A percentile compares a stretch with the other conserved stretches of the same genome.
Evolutionary conservation across 2,888 invertebrate genomes (phyloP).

Genomic region (Parnassius glacialis): DNA sequence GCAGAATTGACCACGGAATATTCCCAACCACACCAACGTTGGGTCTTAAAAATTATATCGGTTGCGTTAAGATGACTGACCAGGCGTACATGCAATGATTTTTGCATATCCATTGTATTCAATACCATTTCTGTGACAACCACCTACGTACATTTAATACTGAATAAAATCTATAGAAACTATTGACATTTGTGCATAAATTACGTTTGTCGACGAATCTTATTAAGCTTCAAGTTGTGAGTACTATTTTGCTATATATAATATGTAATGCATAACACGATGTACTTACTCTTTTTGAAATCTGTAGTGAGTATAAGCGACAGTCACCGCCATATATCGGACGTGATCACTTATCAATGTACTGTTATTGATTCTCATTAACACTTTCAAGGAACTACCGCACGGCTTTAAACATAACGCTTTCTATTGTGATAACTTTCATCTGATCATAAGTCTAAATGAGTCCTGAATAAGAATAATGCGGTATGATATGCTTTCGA

Average conservation of each 20-base stretch:
- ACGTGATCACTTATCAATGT: constrained; percentile 26
- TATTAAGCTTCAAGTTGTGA: constrained; percentile 16
- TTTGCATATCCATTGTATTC: not conserved
- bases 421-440: constrained; percentile 28
- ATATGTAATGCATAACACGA: constrained; percentile 27
- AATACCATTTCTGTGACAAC: not conserved
- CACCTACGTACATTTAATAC: not conserved
- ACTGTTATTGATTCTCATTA: constrained; percentile 30
- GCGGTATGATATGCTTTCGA: not conserved
- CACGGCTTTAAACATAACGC: constrained; percentile 28
- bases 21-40: not conserved
- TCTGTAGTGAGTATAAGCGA: constrained; percentile 34
- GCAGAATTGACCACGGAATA: not conserved
- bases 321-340: constrained; percentile 27
- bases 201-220: constrained; percentile 6
- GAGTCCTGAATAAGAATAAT: constrained; percentile 11
- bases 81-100: not conserved
- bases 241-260: constrained; percentile 20
- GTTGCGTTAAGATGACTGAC: not conserved
- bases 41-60: not conserved
- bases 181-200: constrained; percentile 11
- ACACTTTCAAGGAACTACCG: constrained; percentile 31
- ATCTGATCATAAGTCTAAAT: constrained; percentile 2
- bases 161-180: not conserved
- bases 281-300: constrained; percentile 23